Evolutionary conservation across 92 coral and sea anemone genomes (phyloP), one percentile per base, ranked within the genome.

Genomic region (Epizoanthus stellaris): DNA sequence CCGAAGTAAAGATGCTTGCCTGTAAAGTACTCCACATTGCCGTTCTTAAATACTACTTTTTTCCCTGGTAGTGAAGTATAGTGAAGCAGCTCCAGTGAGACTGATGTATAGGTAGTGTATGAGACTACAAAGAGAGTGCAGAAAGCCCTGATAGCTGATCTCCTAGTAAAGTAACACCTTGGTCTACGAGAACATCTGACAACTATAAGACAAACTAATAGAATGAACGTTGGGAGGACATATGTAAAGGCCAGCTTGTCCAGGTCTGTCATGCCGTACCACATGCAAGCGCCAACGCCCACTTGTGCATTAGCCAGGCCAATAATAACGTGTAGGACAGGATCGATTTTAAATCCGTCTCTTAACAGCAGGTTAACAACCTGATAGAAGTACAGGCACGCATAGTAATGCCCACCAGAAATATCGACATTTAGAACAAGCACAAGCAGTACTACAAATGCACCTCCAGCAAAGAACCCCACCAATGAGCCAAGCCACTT

Each of bases 241-340:
- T 92, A 92, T 34, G 91, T 89, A 53, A 92, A 86, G 73, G 85
- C 95, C 53, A 92, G 89, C 80, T 92, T 92, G 58, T 72, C 76
- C 16, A 92, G 54, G 36, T 89, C 91, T 67, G 91, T 90, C 95
- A 92, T 92, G 11, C 93, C 93, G 59, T 84, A 10, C 95, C 95
- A 92, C 95, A 87, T 86, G 69, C 95, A 92, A 21, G 87, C 90
- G 66, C 93, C 93, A 62, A 92, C 70, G 60, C 95, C 95, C 3
- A 88, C 91, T 23, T 88, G 91, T 64, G 91, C 90, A 58, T 92
- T 90, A 61, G 93, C 95, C 19, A 92, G 75, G n/a, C 95, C 95
- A 70, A 84, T 83, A 3, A 92, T 60, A 58, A 92, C 73, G n/a
- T 61, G 63, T 6, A 92, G 47, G 16, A 89, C 87, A 19, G 95